Evolutionary conservation across 2,797 vertebrate genomes (phyloP).

Genomic region (Gila robusta): DNA sequence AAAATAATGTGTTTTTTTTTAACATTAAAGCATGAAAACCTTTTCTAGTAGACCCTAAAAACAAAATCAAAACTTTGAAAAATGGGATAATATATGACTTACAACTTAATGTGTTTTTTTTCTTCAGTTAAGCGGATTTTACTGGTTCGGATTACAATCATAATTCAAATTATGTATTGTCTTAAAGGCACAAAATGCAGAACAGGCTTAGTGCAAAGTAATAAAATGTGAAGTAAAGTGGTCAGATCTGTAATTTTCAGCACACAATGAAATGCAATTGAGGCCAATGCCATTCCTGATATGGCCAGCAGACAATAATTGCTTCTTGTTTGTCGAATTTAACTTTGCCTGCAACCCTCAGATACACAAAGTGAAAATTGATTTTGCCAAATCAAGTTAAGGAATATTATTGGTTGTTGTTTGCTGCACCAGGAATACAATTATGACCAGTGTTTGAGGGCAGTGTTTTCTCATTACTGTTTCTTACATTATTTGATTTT

Average conservation of each 20-base stretch:
- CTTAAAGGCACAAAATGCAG: conserved; percentile 10
- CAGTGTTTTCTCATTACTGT: not conserved
- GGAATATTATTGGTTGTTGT: conserved; percentile 40
- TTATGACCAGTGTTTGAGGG: not conserved
- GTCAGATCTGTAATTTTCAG: conserved; percentile 20
- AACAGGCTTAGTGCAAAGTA: not conserved
- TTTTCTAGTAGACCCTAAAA: not conserved
- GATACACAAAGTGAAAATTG: conserved; percentile 46
- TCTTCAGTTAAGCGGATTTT: not conserved
- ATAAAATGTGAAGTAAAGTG: conserved; percentile 13
- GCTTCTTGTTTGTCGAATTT: conserved; percentile 46
- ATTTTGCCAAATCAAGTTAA: conserved; percentile 37
- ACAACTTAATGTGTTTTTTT: not conserved
- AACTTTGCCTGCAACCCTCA: conserved; percentile 37
- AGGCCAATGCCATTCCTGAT: conserved; percentile 1
- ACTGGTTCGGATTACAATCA: conserved; percentile 10
- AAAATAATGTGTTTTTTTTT: too few relatives aligned
- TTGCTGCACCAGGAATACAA: conserved; percentile 34
- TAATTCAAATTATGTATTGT: not conserved
- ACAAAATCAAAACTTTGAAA: not conserved
- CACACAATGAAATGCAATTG: conserved; percentile 19
- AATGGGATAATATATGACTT: not conserved
- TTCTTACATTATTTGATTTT: not conserved
- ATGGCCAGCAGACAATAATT: conserved; percentile 40
- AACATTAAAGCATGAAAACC: not conserved